Evolutionary conservation across 2,888 invertebrate genomes (phyloP), one percentile per base, ranked within the genome.

Genomic region (Lysandra bellargus): DNA sequence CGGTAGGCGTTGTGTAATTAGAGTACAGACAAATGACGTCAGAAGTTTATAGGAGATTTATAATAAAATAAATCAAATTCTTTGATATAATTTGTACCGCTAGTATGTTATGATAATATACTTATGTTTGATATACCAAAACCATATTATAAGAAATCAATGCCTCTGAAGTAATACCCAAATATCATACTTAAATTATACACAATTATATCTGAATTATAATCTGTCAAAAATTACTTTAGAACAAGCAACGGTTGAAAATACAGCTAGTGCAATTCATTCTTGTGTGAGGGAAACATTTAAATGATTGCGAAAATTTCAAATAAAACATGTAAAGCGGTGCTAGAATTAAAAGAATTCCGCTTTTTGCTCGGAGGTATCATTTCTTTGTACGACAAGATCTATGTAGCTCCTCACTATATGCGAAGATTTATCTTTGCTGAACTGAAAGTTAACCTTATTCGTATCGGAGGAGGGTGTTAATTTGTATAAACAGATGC

Each of bases 321-420:
- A 79, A 80, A 81, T 81, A 82, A 81, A 82, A 82, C 53, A 79
- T 61, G 74, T 82, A 82, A 80, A 82, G 79, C 17, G 69, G 86
- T 85, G 85, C 85, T 83, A 87, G 86, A 88, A 89, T 88, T 85
- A 85, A 85, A 89, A 89, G 87, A 90, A 91, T 88, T 87, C 87
- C 86, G 86, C 88, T 90, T 90, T 91, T 90, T 90, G 88, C 87
- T 87, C 87, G 85, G 84, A 86, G 88, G 87, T 92, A 91, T 92
- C 90, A 90, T 86, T 89, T 89, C 89, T 84, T 88, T 87, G 85
- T 84, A 87, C 92, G 88, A 92, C 92, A 92, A 90, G 92, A 92
- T 92, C 91, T 92, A 88, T 88, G 89, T 91, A 89, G 86, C 87
- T 85, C 76, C 57, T 69, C 9, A 81, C 80, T 12, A 1, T 23